Percentiles rank a stretch among this genome's conserved stretches.
Conservation (phyloP, 92 coral and sea anemone genomes). For the Plumapathes pennacea region DNA sequence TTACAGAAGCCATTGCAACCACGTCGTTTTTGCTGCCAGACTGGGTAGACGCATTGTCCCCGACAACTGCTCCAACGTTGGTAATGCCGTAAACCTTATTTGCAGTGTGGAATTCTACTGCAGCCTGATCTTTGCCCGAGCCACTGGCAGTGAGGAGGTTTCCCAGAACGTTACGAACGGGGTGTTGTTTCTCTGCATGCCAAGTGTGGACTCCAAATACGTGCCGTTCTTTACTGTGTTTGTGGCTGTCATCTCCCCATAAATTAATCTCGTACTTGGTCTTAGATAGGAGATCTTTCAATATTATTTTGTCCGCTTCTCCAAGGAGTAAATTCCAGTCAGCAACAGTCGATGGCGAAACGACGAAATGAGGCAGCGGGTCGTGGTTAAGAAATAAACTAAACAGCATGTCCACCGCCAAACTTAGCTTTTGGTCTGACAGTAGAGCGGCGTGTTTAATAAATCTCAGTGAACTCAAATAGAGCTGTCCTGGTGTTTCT, state of each 20-base stretch:
- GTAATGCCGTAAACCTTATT: conserved; percentile 5
- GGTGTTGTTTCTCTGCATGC: not conserved
- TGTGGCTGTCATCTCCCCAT: conserved; percentile 17
- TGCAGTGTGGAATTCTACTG: conserved; percentile 6
- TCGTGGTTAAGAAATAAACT: not conserved
- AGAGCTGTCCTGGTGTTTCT: not conserved
- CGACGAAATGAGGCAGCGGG: conserved; percentile 10
- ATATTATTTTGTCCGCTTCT: conserved; percentile 14
- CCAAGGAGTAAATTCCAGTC: too few relatives aligned
- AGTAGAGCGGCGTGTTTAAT: conserved; percentile 15
- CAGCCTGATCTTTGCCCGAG: conserved; percentile 18
- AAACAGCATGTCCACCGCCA: conserved; percentile 6
- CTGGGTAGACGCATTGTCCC: conserved; percentile 29
- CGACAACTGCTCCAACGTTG: conserved; percentile 21
- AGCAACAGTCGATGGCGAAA: conserved; percentile 8
- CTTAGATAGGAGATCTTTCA: not conserved
- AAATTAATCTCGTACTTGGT: conserved; percentile 2
- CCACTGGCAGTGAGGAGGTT: conserved; percentile 21
- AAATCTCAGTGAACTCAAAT: conserved; percentile 16
- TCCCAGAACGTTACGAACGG: conserved; percentile 2
- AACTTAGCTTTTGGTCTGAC: conserved; percentile 3
- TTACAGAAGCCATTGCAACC: conserved; percentile 17
- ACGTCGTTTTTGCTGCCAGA: conserved; percentile 2
- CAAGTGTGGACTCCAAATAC: conserved; percentile 18
- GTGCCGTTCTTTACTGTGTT: conserved; percentile 21